phyloP scores from a whole-genome alignment of 2,797 vertebrate species.

The Gadopsis bispinosus region DNA sequence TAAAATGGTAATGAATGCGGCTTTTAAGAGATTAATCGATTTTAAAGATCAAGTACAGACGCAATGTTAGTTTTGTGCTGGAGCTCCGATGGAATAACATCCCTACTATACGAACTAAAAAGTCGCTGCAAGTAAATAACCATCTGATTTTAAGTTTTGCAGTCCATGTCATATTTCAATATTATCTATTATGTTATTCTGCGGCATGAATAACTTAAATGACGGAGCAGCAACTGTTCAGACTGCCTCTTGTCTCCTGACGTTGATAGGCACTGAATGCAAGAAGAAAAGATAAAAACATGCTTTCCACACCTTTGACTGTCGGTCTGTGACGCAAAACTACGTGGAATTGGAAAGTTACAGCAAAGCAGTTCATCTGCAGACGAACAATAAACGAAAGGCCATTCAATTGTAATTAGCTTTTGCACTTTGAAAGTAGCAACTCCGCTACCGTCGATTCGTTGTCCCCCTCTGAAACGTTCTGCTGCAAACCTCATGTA shows the following conservation, averaged over 20 bases:
- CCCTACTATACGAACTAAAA: slow-evolving; percentile 6
- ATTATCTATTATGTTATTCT: slow-evolving; percentile 30
- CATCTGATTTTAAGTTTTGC: slow-evolving; percentile 26
- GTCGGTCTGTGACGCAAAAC: slow-evolving; percentile 32
- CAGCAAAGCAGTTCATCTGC: slow-evolving; percentile 36
- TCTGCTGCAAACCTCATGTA: slow-evolving; percentile 6
- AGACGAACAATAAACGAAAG: slow-evolving; percentile 49
- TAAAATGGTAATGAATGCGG: slow-evolving; percentile 40
- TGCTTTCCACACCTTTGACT: slow-evolving; percentile 13
- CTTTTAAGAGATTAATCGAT: slow-evolving; percentile 42
- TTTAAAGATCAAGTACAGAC: slow-evolving; percentile 37
- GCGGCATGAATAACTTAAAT: slow-evolving; percentile 42
- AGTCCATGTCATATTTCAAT: slow-evolving; percentile 25
- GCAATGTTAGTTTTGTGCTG: slow-evolving; percentile 27
- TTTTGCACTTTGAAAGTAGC: slow-evolving; percentile 47
- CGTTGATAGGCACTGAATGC: slow-evolving; percentile 78
- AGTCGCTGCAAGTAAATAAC: slow-evolving; percentile 22
- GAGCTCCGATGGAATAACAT: slow-evolving; percentile 17
- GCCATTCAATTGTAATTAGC: slow-evolving; percentile 41
- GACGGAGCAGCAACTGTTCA: slow-evolving; percentile 55
- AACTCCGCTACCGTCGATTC: slow-evolving; percentile 15
- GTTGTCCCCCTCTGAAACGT: slow-evolving; percentile 11
- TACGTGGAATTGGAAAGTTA: slow-evolving; percentile 17
- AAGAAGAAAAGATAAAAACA: slow-evolving; percentile 42
- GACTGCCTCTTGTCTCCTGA: slow-evolving; percentile 49